Evolutionary conservation across 2,888 invertebrate genomes (phyloP).

Genomic region (Spilarctia lutea): DNA sequence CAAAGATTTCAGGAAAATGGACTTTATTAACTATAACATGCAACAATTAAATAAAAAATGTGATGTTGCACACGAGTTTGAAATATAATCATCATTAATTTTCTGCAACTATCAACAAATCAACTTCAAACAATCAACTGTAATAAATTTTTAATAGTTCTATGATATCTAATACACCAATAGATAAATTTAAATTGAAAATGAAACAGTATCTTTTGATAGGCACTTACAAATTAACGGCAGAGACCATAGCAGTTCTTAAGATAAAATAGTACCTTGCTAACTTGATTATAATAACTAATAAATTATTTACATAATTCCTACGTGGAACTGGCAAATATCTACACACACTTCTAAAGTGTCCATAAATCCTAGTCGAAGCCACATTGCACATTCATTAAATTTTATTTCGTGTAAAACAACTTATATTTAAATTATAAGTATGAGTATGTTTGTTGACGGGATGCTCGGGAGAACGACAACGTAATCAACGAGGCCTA

Average conservation of each 20-base stretch:
- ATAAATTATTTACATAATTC: slow-evolving; percentile 74
- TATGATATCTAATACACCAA: slow-evolving; percentile 59
- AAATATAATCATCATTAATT: slow-evolving; percentile 30
- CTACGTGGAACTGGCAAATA: slow-evolving; percentile 68
- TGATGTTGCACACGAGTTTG: slow-evolving; percentile 38
- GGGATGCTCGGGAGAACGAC: slow-evolving; percentile 45
- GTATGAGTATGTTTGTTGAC: slow-evolving; percentile 70
- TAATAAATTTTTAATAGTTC: slow-evolving; percentile 44
- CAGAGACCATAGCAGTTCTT: slow-evolving; percentile 64
- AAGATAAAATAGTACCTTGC: slow-evolving; percentile 68
- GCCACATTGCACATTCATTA: slow-evolving; percentile 76
- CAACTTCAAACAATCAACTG: slow-evolving; percentile 39
- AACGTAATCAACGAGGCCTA: slow-evolving; percentile 43
- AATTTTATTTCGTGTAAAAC: slow-evolving; percentile 61
- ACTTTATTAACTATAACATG: slow-evolving; percentile 28
- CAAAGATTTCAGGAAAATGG: slow-evolving; percentile 34
- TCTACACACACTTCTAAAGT: slow-evolving; percentile 80
- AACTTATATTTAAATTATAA: slow-evolving; percentile 62
- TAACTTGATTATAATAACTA: slow-evolving; percentile 62
- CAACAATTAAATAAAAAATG: slow-evolving; percentile 41
- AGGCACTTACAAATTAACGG: slow-evolving; percentile 73
- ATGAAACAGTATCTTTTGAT: slow-evolving; percentile 54
- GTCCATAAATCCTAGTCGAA: slow-evolving; percentile 65
- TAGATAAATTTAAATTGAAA: slow-evolving; percentile 47
- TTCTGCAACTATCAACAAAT: slow-evolving; percentile 37